Conservation (phyloP, 2,113 vertebrate genomes). For the Coracopsis vasa region DNA sequence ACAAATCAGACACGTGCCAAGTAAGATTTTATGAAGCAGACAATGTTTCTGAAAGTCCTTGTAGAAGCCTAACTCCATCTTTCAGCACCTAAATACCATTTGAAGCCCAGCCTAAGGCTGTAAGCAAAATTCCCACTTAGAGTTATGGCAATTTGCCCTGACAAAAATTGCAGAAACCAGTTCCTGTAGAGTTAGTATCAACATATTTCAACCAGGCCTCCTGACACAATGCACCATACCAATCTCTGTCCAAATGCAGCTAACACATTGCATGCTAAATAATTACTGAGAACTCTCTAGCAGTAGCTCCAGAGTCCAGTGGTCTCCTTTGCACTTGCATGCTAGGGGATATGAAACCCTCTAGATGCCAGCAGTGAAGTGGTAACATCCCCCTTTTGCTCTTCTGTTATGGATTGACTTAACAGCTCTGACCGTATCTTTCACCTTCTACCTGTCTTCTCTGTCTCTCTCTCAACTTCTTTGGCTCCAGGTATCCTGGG, state of each 20-base stretch:
- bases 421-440: neutral
- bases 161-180: conserved; percentile 4
- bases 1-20: neutral
- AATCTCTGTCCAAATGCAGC: neutral
- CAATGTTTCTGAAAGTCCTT: neutral
- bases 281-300: neutral
- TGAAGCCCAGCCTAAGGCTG: neutral
- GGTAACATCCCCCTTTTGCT: neutral
- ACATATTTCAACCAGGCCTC: neutral
- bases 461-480: neutral
- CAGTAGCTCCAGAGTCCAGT: neutral
- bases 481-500: neutral
- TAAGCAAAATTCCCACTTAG: neutral
- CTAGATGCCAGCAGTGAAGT: neutral
- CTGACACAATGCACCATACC: neutral
- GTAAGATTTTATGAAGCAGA: neutral
- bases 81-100: neutral
- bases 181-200: neutral
- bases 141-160: neutral
- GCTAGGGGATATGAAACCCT: neutral
- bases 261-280: neutral
- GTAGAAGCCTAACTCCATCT: neutral
- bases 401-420: neutral
- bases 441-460: neutral
- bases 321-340: neutral